A percentile compares a stretch with the other conserved stretches of the same genome.
These are phyloP conservation scores for Calcarius lapponicus DNA, from an alignment of 2,797 vertebrate species.

Conservation along the genomic window DNA sequence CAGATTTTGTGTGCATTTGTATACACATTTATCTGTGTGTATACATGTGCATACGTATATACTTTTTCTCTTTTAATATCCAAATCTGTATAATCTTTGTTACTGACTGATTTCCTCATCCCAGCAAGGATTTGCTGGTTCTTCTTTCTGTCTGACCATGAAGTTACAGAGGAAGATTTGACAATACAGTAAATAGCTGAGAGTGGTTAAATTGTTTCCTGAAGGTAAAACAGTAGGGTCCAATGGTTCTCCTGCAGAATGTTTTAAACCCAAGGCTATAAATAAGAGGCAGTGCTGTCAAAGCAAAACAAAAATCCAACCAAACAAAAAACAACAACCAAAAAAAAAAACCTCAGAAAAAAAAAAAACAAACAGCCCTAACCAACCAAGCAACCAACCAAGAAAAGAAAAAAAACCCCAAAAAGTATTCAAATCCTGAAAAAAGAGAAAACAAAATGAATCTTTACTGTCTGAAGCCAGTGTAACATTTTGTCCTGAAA, in stretches of 20 bases:
- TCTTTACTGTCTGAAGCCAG: background rate
- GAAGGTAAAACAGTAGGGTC: conserved; percentile 32
- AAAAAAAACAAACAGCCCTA: background rate
- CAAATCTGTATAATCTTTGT: background rate
- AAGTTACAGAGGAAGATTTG: background rate
- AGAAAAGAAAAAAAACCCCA: background rate
- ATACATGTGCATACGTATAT: background rate
- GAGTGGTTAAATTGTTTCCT: conserved; percentile 38
- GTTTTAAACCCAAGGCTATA: conserved; percentile 28
- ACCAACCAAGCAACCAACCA: background rate
- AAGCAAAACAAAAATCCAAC: background rate
- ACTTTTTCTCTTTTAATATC: background rate
- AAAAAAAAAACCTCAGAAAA: background rate
- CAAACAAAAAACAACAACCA: background rate
- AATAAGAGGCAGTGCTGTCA: background rate
- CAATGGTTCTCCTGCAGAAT: background rate
- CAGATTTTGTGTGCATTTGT: conserved; percentile 42
- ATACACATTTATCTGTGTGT: conserved; percentile 3
- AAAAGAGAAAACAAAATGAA: background rate
- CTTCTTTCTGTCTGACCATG: background rate
- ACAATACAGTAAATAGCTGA: conserved; percentile 38
- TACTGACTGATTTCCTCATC: background rate
- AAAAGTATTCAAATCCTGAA: background rate
- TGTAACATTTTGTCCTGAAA: background rate
- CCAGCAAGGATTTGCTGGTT: background rate